Percentiles rank a stretch among this genome's conserved stretches.
These are phyloP conservation scores for Spatula clypeata DNA, from an alignment of 2,797 vertebrate genomes.

Conservation along the genomic window DNA sequence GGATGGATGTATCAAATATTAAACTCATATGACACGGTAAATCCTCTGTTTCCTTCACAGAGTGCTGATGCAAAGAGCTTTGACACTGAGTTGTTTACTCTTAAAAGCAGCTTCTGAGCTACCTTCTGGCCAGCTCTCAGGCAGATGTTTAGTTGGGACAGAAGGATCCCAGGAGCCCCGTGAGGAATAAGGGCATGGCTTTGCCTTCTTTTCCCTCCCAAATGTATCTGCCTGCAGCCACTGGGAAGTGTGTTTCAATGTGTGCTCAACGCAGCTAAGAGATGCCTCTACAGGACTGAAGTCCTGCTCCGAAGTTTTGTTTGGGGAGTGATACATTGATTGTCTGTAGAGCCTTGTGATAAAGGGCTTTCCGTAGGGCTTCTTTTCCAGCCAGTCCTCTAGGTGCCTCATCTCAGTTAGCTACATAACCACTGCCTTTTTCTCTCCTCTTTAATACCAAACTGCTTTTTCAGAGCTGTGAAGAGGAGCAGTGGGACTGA, in stretches of 20 bases:
- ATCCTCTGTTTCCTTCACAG: conserved; percentile 61
- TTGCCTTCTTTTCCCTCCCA: not conserved
- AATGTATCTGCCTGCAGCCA: not conserved
- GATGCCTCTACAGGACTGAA: not conserved
- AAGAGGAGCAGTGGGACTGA: not conserved
- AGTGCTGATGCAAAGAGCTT: conserved; percentile 70
- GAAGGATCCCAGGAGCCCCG: not conserved
- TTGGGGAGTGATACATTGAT: not conserved
- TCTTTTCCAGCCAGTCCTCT: not conserved
- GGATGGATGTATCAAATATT: conserved; percentile 75
- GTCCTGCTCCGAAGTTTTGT: not conserved
- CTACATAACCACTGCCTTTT: not conserved
- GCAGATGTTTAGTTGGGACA: conserved; percentile 46
- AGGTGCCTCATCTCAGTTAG: not conserved
- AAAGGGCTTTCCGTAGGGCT: not conserved
- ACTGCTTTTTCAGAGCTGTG: not conserved
- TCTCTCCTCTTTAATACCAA: accelerated
- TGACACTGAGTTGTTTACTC: conserved; percentile 71
- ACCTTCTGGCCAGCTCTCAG: conserved; percentile 60
- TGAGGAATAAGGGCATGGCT: conserved; percentile 6
- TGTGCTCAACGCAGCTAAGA: not conserved
- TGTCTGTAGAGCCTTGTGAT: not conserved
- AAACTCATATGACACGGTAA: conserved; percentile 59
- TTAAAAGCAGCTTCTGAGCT: conserved; percentile 69
- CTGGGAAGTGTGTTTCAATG: not conserved